phyloP scores from a whole-genome alignment of 2,888 invertebrate species.

The Melikaiella ostensackeni region DNA sequence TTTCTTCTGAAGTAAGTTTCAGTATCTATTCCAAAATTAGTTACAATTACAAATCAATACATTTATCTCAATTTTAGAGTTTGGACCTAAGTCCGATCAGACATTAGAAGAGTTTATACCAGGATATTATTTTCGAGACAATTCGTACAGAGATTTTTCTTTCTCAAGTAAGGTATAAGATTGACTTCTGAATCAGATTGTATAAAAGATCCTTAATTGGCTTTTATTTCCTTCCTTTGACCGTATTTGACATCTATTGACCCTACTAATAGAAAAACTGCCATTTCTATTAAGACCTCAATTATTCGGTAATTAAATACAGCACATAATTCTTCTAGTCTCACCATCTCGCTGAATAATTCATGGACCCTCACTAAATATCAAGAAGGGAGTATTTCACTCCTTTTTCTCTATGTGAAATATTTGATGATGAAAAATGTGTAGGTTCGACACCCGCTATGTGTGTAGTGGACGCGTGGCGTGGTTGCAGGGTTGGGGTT shows the following conservation, averaged over 20 bases:
- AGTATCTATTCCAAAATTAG: too few relatives aligned
- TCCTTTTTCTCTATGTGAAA: slow-evolving; percentile 31
- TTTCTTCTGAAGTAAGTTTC: too few relatives aligned
- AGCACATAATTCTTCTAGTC: not conserved
- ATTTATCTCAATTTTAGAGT: too few relatives aligned
- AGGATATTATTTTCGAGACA: too few relatives aligned
- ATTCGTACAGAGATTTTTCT: too few relatives aligned
- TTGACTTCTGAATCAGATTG: too few relatives aligned
- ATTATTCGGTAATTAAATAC: slow-evolving; percentile 4
- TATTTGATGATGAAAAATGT: slow-evolving; percentile 38
- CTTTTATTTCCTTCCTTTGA: not conserved
- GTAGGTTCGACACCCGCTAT: not conserved
- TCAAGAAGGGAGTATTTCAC: slow-evolving; percentile 34
- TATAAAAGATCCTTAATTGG: too few relatives aligned
- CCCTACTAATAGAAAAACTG: not conserved
- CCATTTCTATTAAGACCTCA: not conserved
- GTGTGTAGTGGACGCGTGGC: slow-evolving; percentile 19
- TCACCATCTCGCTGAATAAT: not conserved
- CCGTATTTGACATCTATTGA: not conserved
- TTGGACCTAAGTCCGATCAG: too few relatives aligned
- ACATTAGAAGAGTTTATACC: too few relatives aligned
- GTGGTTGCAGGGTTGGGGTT: not conserved
- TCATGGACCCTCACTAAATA: slow-evolving; percentile 27
- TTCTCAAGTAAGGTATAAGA: too few relatives aligned
- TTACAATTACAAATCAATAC: too few relatives aligned